A percentile compares a stretch with the other conserved stretches of the same genome.
These are phyloP conservation scores for Lutjanus campechanus DNA, from an alignment of 2,797 vertebrate species.

Conservation along the genomic window DNA sequence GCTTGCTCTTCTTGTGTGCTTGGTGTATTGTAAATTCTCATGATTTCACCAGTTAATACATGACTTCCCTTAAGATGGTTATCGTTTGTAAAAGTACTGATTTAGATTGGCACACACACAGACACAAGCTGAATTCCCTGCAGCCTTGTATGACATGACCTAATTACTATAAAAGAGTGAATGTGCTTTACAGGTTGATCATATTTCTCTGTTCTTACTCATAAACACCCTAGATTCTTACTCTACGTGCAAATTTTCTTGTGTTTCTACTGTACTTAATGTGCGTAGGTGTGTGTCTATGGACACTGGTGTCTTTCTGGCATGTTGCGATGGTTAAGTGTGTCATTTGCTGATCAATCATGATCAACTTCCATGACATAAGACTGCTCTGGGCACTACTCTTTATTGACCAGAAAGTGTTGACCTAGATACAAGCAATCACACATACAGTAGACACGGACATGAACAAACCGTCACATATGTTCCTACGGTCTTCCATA, in stretches of 20 bases:
- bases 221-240: background rate
- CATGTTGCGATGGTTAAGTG: conserved; percentile 31
- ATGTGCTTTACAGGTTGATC: background rate
- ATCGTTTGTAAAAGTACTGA: background rate
- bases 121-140: background rate
- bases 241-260: background rate
- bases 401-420: conserved; percentile 39
- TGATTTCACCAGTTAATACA: background rate
- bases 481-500: conserved; percentile 1
- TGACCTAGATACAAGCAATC: conserved; percentile 67
- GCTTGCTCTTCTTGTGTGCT: background rate
- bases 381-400: conserved; percentile 44
- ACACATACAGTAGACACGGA: background rate
- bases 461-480: conserved; percentile 15
- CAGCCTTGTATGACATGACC: background rate
- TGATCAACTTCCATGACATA: conserved; percentile 44
- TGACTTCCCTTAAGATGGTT: background rate
- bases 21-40: background rate
- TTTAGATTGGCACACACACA: background rate
- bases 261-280: background rate
- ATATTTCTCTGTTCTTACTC: background rate
- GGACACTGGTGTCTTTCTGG: background rate
- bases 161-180: background rate
- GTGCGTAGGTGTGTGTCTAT: background rate
- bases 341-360: conserved; percentile 58